Percentiles rank a stretch among this genome's conserved stretches.
These are phyloP conservation scores for Barbus barbus DNA, from an alignment of 2,113 vertebrate species.

Conservation along the genomic window DNA sequence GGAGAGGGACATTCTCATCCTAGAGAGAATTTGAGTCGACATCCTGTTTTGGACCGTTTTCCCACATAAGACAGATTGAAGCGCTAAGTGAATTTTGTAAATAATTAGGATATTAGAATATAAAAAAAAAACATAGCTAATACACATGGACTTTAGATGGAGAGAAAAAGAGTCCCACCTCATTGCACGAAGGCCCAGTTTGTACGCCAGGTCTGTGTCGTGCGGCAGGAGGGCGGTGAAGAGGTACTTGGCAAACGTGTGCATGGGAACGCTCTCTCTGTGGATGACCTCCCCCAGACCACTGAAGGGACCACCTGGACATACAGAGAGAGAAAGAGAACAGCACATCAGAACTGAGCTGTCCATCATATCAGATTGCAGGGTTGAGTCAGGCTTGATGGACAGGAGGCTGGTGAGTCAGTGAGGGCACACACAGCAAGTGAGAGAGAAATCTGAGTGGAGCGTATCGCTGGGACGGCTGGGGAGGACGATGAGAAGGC, in stretches of 20 bases:
- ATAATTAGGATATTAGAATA: not conserved
- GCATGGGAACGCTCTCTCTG: constrained; percentile 97
- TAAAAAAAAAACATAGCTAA: not conserved
- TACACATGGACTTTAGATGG: not conserved
- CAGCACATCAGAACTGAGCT: not conserved
- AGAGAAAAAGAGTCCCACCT: constrained; percentile 74
- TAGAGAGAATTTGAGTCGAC: not conserved
- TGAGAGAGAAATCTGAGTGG: constrained; percentile 31
- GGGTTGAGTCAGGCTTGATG: not conserved
- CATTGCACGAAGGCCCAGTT: constrained; percentile 94
- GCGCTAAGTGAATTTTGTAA: not conserved
- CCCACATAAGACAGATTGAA: not conserved
- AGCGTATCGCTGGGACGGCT: constrained; percentile 20
- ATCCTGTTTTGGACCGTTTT: not conserved
- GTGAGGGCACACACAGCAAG: constrained; percentile 17
- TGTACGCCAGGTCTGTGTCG: constrained; percentile 94
- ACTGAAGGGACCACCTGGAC: constrained; percentile 92
- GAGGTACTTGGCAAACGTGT: constrained; percentile 97
- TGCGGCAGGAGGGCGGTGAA: constrained; percentile 94
- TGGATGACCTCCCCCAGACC: constrained; percentile 96
- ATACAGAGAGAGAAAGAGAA: not conserved
- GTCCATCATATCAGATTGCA: constrained; percentile 10
- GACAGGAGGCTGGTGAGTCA: constrained; percentile 30
- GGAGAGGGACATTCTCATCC: not conserved
- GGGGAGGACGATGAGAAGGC: constrained; percentile 37